A percentile compares a stretch with the other conserved stretches of the same genome.
Evolutionary conservation across 2,113 vertebrate genomes (phyloP).

Genomic region (Podilymbus podiceps): DNA sequence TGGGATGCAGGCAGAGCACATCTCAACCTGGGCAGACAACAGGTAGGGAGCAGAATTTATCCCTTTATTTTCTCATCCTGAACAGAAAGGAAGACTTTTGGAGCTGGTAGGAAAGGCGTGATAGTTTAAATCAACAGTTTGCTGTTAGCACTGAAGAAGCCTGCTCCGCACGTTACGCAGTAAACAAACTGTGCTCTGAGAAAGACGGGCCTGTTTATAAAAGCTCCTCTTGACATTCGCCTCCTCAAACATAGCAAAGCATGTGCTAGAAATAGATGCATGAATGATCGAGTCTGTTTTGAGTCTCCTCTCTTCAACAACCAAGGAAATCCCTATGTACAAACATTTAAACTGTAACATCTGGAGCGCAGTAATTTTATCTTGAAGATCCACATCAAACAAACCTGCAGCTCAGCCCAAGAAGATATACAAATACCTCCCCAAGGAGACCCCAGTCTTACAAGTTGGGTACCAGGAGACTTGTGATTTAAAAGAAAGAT

Average conservation of each 20-base stretch:
- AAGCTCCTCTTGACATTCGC: slow-evolving; percentile 57
- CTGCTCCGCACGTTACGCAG: background rate
- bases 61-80: background rate
- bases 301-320: slow-evolving; percentile 71
- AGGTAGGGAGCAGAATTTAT: background rate
- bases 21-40: background rate
- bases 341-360: slow-evolving; percentile 76
- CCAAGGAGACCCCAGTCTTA: slow-evolving; percentile 49
- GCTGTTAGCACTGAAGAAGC: background rate
- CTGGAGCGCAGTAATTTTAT: slow-evolving; percentile 74
- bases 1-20: background rate
- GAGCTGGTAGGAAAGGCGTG: background rate
- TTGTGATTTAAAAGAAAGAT: slow-evolving; percentile 45
- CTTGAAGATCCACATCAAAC: slow-evolving; percentile 76
- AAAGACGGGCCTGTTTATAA: slow-evolving; percentile 53
- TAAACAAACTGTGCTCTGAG: slow-evolving; percentile 37
- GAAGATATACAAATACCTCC: slow-evolving; percentile 71
- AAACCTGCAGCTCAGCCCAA: slow-evolving; percentile 49
- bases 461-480: background rate
- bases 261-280: slow-evolving; percentile 68
- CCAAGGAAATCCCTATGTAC: slow-evolving; percentile 75
- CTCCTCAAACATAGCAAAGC: slow-evolving; percentile 59
- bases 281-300: slow-evolving; percentile 72
- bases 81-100: background rate
- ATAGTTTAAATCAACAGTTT: slow-evolving; percentile 9